Evolutionary conservation across 2,797 vertebrate genomes (phyloP), one percentile per base, ranked within the genome.

Genomic region (Cirrhinus molitorella): DNA sequence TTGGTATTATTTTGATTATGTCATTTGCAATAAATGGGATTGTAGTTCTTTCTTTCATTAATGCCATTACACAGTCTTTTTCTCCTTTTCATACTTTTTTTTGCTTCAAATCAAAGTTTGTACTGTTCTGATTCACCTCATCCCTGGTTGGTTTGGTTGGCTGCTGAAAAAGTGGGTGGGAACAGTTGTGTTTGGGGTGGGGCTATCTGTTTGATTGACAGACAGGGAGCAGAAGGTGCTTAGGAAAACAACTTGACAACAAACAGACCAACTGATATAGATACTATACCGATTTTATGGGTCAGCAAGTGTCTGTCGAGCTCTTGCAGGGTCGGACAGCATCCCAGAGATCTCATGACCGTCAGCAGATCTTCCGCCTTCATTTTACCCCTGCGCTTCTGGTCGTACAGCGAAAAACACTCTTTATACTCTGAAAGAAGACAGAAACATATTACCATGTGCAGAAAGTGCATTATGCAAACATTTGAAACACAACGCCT

Each of bases 381-480:
- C 8, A 98, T 96, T 93, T 94, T 96, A 0, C 97, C 97, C 13
- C 91, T 94, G 4, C 92, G 94, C 70, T 93, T 95, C 83, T 95
- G 96, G 92, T 98, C 97, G 0, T 97, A 96, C 28, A 98, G 94
- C 0, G 96, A 97, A 84, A 98, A 98, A 71, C 97, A 97, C 86
- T 98, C 97, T 88, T 97, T 98, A 91, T 95, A 97, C 87, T 96
- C 97, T 98, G 93, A 66, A 80, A 59, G 49, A 37, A 59, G 63
- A 31, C 66, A 51, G 25, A 75, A 67, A 74, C 23, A 7, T 47
- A 14, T n/a, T n/a, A 40, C 4, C n/a, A 19, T 3, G 19, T 47
- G 21, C 75, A 61, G 9, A 37, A 59, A 13, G 37, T 45, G 6
- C 17, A 67, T 28, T 0, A 16, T 17, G 67, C 67, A 25, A 45